Evolutionary conservation across 2,888 invertebrate genomes (phyloP), one percentile per base, ranked within the genome.

Genomic region (Dascillus cervinus): DNA sequence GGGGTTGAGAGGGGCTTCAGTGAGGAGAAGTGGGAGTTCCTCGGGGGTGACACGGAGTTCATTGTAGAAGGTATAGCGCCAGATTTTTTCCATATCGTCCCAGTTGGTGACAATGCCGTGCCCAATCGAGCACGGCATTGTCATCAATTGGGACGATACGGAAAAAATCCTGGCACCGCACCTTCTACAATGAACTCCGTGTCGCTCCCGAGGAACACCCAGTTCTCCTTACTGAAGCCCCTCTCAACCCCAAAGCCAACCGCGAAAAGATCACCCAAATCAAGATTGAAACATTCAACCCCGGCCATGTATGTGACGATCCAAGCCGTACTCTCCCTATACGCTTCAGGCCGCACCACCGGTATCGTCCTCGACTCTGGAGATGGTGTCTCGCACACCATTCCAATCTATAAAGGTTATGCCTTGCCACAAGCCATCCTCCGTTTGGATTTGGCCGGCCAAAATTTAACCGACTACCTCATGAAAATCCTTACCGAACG

Each of bases 101-200:
- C 94, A 94, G 78, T 94, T 92, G 68, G 92, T 94, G 62, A 94
- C 89, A 70, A 94, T 92, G 57, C 92, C 92, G 72, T 94, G 92
- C 67, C 94, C 92, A 66, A 94, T 92, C 58, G 92, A 92, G 72
- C 94, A 94, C 72, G 92, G 92, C 57, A 92, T 94, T 70, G 89
- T 94, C 62, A 94, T 92, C 68, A 92, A 94, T 78, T 94, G 94
- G 94, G 92, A 94, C 60, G 92, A 92, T 60, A 94, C 95, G 94
- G 94, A 94, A 72, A 92, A 95, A 71, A 94, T 95, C n/a, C 74
- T 95, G 94, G 94, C 94, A 95, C 69, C 94, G 94, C 75, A n/a
- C n/a, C n/a, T n/a, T n/a, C n/a, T n/a, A n/a, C n/a, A n/a, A n/a
- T n/a, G n/a, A n/a, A n/a, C n/a, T 92, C 94, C 60, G 94, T 69